Conservation (phyloP, 2,113 vertebrate species). For the Gymnobelideus leadbeateri region DNA sequence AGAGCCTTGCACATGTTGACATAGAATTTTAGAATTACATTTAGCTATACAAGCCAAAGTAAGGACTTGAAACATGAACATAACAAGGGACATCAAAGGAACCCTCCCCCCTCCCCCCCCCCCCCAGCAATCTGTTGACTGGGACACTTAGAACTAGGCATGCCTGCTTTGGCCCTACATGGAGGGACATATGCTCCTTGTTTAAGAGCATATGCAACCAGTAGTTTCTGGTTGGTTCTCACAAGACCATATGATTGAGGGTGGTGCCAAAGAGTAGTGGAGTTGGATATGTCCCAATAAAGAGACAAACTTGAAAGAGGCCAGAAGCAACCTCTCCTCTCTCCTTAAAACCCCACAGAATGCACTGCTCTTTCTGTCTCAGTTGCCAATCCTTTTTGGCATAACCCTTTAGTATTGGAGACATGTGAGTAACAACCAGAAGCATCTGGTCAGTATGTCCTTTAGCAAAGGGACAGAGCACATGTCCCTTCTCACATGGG, state of each 20-base stretch:
- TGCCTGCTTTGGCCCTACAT: background rate
- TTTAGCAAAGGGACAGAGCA: background rate
- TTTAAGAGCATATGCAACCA: background rate
- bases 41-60: background rate
- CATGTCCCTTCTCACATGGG: background rate
- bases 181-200: background rate
- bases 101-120: too few species aligned
- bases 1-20: background rate
- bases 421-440: background rate
- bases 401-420: background rate
- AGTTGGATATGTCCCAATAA: background rate
- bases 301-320: background rate
- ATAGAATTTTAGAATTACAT: background rate
- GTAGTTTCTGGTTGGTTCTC: background rate
- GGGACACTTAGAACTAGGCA: background rate
- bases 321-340: background rate
- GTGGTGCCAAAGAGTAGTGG: background rate
- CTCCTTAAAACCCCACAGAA: background rate
- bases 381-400: background rate
- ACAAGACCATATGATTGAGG: background rate
- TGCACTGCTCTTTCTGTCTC: background rate
- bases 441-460: background rate
- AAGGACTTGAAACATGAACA: background rate
- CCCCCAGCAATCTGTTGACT: background rate
- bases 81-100: background rate